Percentiles rank a stretch among this genome's conserved stretches.
These are phyloP conservation scores for Drosophila sucinea DNA, from an alignment of 1,140 invertebrate species.

Conservation along the genomic window DNA sequence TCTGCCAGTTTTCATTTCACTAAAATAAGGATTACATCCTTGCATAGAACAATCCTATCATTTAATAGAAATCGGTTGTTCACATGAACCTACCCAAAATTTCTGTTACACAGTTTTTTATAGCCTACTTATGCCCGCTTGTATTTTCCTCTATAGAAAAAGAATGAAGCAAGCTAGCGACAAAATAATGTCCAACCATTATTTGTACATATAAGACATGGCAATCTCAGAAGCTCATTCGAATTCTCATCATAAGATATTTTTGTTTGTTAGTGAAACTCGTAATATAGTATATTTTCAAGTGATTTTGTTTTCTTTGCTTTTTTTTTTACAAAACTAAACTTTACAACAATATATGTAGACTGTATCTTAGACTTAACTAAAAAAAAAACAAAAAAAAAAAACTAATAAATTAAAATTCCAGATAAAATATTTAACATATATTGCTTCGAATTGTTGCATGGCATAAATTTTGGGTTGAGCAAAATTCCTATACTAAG, in stretches of 20 bases:
- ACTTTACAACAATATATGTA: conserved; percentile 13
- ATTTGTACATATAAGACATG: not conserved
- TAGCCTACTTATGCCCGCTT: too few species aligned
- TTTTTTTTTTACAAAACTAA: conserved; percentile 20
- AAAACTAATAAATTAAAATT: conserved; percentile 21
- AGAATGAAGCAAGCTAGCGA: too few species aligned
- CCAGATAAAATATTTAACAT: conserved; percentile 5
- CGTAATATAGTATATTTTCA: conserved; percentile 23
- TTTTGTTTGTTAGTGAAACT: conserved; percentile 52
- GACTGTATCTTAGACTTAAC: conserved; percentile 10
- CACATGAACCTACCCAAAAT: too few species aligned
- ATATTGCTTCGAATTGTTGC: conserved; percentile 17
- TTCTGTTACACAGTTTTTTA: too few species aligned
- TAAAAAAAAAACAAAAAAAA: not conserved
- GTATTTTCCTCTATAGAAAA: too few species aligned
- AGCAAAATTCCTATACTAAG: conserved; percentile 34
- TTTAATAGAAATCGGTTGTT: too few species aligned
- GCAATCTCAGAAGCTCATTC: not conserved
- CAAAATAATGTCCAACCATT: too few species aligned
- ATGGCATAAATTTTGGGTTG: conserved; percentile 44
- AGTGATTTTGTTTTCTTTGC: conserved; percentile 8
- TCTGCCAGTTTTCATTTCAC: too few species aligned
- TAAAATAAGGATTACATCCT: too few species aligned
- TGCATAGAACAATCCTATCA: too few species aligned
- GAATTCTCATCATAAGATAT: not conserved